Evolutionary conservation across 92 coral and sea anemone genomes (phyloP), one percentile per base, ranked within the genome.

Genomic region (Epizoanthus scotinus): DNA sequence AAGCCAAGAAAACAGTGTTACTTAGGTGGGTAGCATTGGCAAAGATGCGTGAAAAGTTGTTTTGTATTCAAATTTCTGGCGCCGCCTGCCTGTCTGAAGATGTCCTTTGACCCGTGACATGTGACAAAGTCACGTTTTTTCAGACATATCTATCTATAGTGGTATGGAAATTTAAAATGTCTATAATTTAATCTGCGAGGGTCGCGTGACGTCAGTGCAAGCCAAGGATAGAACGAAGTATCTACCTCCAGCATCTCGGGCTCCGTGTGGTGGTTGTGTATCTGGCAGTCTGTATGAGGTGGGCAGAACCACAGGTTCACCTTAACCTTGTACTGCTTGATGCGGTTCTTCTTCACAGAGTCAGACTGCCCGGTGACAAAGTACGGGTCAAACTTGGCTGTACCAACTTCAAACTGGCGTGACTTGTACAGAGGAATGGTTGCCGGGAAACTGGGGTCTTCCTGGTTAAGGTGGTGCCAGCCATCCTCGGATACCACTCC

Each of bases 281-380:
- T 63, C 28, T 87, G 88, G 36, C 93, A 89, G 78, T 89, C 52
- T 44, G 90, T 86, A 47, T 78, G 73, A 12, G 87, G 88, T 5
- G 93, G 93, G 29, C 91, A 70, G 47, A 71, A 89, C 93, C 93
- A 91, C 15, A 91, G 84, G 54, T 91, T 91, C 55, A 91, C 94
- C 61, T 91, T 91, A 21, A 91, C 78, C 59, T 73, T 59, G 78
- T 85, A 89, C 66, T 88, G 67, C 69, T 55, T 79, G 17, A 70
- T 24, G 29, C 49, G 20, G 77, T 6, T 18, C 17, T 44, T 12
- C 9, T 7, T 21, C 59, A 24, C 75, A n/a, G 18, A 47, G 58
- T 47, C 66, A 31, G 63, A 54, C 67, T 74, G 34, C 5, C 87
- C 92, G 5, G 83, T 85, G 8, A 84, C 90, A 8, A 60, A 34